Conservation (phyloP, 2,113 vertebrate species). For the Lepisosteus osseus region DNA sequence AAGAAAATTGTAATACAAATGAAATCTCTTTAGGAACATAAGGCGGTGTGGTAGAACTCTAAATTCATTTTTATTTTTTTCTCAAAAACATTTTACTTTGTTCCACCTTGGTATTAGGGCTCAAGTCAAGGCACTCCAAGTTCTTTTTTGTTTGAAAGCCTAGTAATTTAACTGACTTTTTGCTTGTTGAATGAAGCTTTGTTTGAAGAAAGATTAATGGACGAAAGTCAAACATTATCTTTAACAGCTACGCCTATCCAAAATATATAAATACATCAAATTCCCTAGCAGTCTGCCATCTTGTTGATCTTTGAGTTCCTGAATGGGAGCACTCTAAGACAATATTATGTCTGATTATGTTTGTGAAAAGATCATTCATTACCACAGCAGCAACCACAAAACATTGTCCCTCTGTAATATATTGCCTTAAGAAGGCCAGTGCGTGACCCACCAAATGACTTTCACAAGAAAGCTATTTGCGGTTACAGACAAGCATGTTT, state of each 20-base stretch:
- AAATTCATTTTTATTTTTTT: constrained; percentile 18
- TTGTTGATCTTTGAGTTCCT: constrained; percentile 22
- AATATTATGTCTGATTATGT: constrained; percentile 21
- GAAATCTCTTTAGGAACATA: too few species aligned
- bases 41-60: too few species aligned
- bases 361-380: constrained; percentile 28
- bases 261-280: constrained; percentile 17
- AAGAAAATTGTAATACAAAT: too few species aligned
- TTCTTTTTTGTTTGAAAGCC: constrained; percentile 6
- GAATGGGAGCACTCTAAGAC: constrained; percentile 10
- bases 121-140: neutral
- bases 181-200: constrained; percentile 19
- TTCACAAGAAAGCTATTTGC: constrained; percentile 4
- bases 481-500: constrained; percentile 16
- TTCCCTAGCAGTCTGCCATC: constrained; percentile 11
- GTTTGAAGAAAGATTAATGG: constrained; percentile 27
- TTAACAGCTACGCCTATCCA: constrained; percentile 26
- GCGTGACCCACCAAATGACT: constrained; percentile 8
- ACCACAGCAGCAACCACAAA: constrained; percentile 19
- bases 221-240: constrained; percentile 35
- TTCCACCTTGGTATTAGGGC: constrained; percentile 16
- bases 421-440: neutral
- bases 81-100: constrained; percentile 20
- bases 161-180: constrained; percentile 12
- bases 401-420: constrained; percentile 15